Conservation (phyloP, 1,140 invertebrate species). For the Pseudomyrmex pallidus region DNA sequence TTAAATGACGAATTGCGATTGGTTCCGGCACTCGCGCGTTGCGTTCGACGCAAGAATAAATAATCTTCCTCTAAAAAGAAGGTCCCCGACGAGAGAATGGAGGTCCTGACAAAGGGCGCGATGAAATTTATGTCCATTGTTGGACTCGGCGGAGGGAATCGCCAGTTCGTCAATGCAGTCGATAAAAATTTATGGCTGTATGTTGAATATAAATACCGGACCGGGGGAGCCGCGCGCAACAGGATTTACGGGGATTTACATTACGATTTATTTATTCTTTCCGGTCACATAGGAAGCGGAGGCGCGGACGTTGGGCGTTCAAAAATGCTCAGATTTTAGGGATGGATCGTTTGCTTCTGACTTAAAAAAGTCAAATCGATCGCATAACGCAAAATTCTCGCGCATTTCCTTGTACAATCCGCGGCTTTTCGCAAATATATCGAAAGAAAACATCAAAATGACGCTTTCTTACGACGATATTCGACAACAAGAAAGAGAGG, state of each 20-base stretch:
- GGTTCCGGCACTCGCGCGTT: background rate
- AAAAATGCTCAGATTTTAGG: slow-evolving; percentile 32
- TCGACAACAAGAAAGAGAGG: background rate
- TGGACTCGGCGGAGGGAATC: slow-evolving; percentile 1
- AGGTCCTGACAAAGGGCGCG: slow-evolving; percentile 38
- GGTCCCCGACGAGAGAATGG: slow-evolving; percentile 7
- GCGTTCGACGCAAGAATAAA: slow-evolving; percentile 19
- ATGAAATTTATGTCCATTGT: slow-evolving; percentile 48
- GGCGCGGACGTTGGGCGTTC: background rate
- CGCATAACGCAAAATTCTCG: background rate
- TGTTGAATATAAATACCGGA: slow-evolving; percentile 63
- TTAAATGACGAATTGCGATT: slow-evolving; percentile 25
- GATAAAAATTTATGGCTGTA: slow-evolving; percentile 76
- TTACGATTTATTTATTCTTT: slow-evolving; percentile 60
- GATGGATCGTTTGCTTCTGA: background rate
- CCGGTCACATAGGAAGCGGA: slow-evolving; percentile 14
- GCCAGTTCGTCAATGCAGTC: slow-evolving; percentile 48
- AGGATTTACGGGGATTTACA: slow-evolving; percentile 53
- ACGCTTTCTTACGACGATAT: background rate
- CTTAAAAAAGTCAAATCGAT: slow-evolving; percentile 20
- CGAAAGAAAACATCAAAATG: background rate
- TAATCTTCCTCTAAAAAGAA: slow-evolving; percentile 32
- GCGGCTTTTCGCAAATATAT: background rate
- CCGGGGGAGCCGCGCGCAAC: background rate
- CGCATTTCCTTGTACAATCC: background rate